Base-by-base conservation (phyloP, 2,797 vertebrate species). In the Liparis tanakae region DNA sequence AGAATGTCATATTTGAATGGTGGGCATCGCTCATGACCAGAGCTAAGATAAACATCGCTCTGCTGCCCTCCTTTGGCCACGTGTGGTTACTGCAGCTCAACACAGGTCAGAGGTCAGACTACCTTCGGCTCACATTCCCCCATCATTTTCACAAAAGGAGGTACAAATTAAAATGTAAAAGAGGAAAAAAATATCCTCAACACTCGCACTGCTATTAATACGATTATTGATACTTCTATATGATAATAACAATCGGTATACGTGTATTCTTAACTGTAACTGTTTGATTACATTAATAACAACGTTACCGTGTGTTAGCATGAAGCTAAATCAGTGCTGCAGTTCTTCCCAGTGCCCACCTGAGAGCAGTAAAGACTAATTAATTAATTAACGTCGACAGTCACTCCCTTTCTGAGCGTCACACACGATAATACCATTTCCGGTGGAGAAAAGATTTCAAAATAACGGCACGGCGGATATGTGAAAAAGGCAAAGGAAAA, bases 41-140 rank as follows among this genome's bases (percentile, higher is more conserved):
- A 41, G 6, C 6, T 51, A 7, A 53, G 48, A 33, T 51, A 56
- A 46, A 30, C 5, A 0, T 36, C 1, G 2, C 0, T 46, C 64
- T 83, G 48, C 85, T 86, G 86, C 83, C 80, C 73, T 69, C 87
- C 10, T 53, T 50, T 74, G 87, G 58, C 57, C 55, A 55, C 1
- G 7, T 57, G 0, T 50, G 2, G 53, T 17, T 48, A 78, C 30
- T 74, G 62, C 81, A 87, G 2, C 25, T 56, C 0, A 7, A 4
- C 36, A 12, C n/a, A 18, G 37, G 18, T n/a, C 62, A 56, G 9
- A 20, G 33, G 37, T 41, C 60, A n/a, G 0, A 1, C 22, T 30
- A 30, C 25, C 25, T 30, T 30, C 25, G 13, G 34, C 22, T 56
- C 18, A 43, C 6, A 18, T 3, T 15, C 36, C 20, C 9, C 51